phyloP scores from a whole-genome alignment of 2,113 vertebrate species.

The Pseudorasbora parva region DNA sequence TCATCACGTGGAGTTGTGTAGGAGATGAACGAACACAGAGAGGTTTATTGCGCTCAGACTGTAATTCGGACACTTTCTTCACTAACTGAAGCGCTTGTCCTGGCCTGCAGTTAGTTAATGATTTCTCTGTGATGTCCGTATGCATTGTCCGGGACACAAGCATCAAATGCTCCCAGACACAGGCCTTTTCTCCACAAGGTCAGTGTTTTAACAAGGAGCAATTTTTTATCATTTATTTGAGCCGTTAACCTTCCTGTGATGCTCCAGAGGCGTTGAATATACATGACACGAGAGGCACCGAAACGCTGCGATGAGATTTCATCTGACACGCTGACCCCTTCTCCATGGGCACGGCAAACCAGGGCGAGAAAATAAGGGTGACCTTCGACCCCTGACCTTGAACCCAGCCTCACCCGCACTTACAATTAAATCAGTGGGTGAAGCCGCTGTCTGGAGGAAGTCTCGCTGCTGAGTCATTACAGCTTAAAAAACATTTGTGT shows the following conservation, averaged over 20 bases:
- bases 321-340: conserved; percentile 82
- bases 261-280: conserved; percentile 83
- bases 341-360: conserved; percentile 71
- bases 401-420: conserved; percentile 77
- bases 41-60: too few relatives aligned
- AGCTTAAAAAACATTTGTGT: too few relatives aligned
- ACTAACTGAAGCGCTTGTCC: too few relatives aligned
- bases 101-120: neutral
- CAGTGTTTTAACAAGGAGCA: conserved; percentile 75
- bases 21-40: too few relatives aligned
- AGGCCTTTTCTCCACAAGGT: conserved; percentile 76
- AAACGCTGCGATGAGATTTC: conserved; percentile 80
- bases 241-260: conserved; percentile 80
- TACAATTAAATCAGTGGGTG: conserved; percentile 81
- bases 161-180: conserved; percentile 55
- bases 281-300: conserved; percentile 74
- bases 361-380: conserved; percentile 82
- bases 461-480: too few relatives aligned
- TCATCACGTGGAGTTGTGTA: too few relatives aligned
- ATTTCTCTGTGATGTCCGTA: conserved; percentile 47
- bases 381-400: conserved; percentile 75
- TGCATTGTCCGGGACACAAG: conserved; percentile 52
- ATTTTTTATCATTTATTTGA: conserved; percentile 83
- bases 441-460: conserved; percentile 26
- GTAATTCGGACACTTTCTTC: too few relatives aligned